Base-by-base conservation (phyloP, 2,888 invertebrate genomes). In the Operophtera brumata region DNA sequence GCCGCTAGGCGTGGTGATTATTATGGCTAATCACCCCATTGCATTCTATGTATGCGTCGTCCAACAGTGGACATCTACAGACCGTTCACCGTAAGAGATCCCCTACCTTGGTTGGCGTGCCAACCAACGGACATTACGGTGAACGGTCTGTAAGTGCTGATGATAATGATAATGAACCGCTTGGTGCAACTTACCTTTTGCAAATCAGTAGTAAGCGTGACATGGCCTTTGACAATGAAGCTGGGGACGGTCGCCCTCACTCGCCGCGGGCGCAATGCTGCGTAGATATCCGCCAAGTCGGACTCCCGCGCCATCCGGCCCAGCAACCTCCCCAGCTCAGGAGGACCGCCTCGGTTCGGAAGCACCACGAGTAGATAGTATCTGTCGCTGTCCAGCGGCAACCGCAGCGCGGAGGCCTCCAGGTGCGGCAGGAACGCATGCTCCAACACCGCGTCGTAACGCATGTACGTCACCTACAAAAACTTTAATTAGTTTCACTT, bases 241-340 rank as follows among this genome's bases (percentile, higher is more conserved):
- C 95, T 95, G 0, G 96, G 96, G 56, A 96, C 94, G 28, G 94
- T 92, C 0, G 95, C 95, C 64, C 92, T 92, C 10, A 96, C 94
- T 78, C 94, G 93, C 28, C 93, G 93, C 1, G 93, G 92, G 57
- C 93, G 92, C 54, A 96, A 78, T 58, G 93, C 92, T 32, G 92
- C 91, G 62, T 95, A 92, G 51, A 96, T 92, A 56, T 93, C 90
- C 5, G 94, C 92, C 45, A 96, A 83, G 65, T 91, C 92, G 0
- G 92, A 93, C 47, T 90, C 91, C 13, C 88, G 71, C 46, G 92
- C 92, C 73, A 96, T 90, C 37, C 94, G 91, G 28, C 92, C 91
- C 12, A 94, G 90, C 51, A 96, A 82, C 25, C 93, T 86, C 45
- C 92, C 92, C 47, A 96, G 87, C 63, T 91, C 91, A 35, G 92